phyloP scores from a whole-genome alignment of 2,113 vertebrate genomes.

The Pelmatolapia mariae region DNA sequence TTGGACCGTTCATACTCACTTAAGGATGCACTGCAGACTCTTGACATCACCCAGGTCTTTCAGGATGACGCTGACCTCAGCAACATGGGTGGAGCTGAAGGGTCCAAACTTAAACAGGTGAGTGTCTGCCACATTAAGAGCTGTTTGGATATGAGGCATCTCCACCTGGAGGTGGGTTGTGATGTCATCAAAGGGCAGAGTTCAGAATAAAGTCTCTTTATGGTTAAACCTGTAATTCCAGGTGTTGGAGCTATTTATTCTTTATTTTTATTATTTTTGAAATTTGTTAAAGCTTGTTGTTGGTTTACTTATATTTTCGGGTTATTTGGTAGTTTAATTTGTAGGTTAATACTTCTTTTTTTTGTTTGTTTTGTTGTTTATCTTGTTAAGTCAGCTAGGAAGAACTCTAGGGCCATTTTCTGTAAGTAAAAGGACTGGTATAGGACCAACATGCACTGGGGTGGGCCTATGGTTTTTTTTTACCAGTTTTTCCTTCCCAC shows the following conservation, averaged over 20 bases:
- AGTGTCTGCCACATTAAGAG: background rate
- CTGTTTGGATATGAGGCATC: background rate
- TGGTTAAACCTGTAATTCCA: background rate
- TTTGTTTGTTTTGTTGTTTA: background rate
- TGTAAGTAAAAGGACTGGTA: too few species aligned
- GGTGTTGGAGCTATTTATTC: background rate
- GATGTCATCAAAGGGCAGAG: background rate
- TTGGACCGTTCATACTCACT: slow-evolving; percentile 78
- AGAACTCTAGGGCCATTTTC: background rate
- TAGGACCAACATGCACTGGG: background rate
- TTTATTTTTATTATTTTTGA: background rate
- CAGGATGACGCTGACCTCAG: slow-evolving; percentile 70
- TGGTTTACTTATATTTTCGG: background rate
- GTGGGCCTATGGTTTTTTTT: background rate
- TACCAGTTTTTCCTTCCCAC: background rate
- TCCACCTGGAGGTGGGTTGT: background rate
- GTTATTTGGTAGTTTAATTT: background rate
- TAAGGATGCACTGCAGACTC: slow-evolving; percentile 67
- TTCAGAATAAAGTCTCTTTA: background rate
- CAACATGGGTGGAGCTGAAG: slow-evolving; percentile 61
- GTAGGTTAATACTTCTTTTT: background rate
- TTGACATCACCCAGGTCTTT: slow-evolving; percentile 76
- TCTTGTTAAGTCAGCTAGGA: background rate
- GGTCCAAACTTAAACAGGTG: slow-evolving; percentile 74
- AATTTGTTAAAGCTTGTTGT: background rate